A percentile compares a stretch with the other conserved stretches of the same genome.
These are phyloP conservation scores for Clunio marinus DNA, from an alignment of 2,888 invertebrate genomes.

Conservation along the genomic window DNA sequence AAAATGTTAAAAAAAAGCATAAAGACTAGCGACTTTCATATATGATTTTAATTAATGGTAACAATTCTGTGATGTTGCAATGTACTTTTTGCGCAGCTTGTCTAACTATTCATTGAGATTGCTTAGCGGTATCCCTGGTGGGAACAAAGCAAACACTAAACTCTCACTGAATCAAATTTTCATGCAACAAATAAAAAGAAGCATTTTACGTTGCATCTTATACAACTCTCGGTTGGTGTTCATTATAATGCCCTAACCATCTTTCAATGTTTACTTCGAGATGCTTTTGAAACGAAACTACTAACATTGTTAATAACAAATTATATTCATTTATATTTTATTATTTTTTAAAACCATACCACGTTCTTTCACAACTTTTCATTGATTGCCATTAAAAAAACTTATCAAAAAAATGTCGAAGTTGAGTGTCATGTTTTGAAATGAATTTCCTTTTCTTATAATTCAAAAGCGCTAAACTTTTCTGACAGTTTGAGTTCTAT, in stretches of 20 bases:
- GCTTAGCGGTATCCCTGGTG: slow-evolving; percentile 1
- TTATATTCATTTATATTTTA: too few relatives aligned
- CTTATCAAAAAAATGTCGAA: too few relatives aligned
- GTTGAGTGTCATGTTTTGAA: too few relatives aligned
- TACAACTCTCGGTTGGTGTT: slow-evolving; percentile 18
- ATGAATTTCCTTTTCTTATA: too few relatives aligned
- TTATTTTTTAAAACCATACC: too few relatives aligned
- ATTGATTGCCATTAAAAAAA: too few relatives aligned
- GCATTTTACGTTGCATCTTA: slow-evolving; percentile 5
- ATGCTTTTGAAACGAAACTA: background rate
- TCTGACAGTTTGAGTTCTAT: too few relatives aligned
- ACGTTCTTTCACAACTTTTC: too few relatives aligned
- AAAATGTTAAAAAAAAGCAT: background rate
- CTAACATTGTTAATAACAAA: too few relatives aligned
- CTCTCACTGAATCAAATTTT: slow-evolving; percentile 12
- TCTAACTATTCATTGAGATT: slow-evolving; percentile 6
- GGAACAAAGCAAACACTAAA: slow-evolving; percentile 17
- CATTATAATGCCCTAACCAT: slow-evolving; percentile 14
- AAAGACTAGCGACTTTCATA: slow-evolving; percentile 13
- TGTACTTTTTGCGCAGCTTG: background rate
- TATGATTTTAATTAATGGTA: slow-evolving; percentile 24
- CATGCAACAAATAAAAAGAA: background rate
- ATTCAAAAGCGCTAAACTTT: too few relatives aligned
- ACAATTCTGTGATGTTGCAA: slow-evolving; percentile 25
- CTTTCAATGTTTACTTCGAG: slow-evolving; percentile 8